Evolutionary conservation across 1,140 invertebrate species (phyloP).

Genomic region (Nebria ingens): DNA sequence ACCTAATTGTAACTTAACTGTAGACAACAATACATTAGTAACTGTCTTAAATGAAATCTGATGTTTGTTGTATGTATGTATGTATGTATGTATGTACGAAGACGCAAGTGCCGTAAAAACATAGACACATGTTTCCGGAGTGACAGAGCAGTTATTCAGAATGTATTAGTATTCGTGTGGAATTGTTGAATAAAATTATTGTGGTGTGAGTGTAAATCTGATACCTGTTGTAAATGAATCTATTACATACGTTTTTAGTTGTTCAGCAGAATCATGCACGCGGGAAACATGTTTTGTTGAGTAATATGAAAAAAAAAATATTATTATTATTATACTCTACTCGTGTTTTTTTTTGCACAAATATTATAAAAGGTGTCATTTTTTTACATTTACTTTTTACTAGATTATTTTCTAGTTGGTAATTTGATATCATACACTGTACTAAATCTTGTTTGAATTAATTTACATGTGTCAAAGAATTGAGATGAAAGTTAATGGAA

Average conservation of each 20-base stretch:
- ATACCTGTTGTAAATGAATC: neutral
- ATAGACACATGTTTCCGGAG: neutral
- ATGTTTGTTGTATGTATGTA: neutral
- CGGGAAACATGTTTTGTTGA: neutral
- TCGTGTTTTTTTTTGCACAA: neutral
- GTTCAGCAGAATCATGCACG: neutral
- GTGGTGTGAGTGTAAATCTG: neutral
- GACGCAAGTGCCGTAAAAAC: neutral
- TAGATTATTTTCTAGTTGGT: too few species aligned
- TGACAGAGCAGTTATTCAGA: neutral
- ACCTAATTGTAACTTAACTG: too few species aligned
- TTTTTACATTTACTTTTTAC: too few species aligned
- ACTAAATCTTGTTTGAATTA: too few species aligned
- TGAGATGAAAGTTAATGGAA: too few species aligned
- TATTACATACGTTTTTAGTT: neutral
- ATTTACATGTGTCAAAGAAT: too few species aligned
- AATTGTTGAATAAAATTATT: neutral
- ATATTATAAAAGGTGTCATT: too few species aligned
- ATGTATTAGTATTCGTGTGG: neutral
- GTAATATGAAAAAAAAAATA: slow-evolving; percentile 1
- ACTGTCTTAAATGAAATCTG: neutral
- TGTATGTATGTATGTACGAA: neutral
- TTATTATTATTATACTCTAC: too few species aligned
- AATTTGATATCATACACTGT: too few species aligned
- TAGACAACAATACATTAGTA: neutral